A percentile compares a stretch with the other conserved stretches of the same genome.
Evolutionary conservation across 2,888 invertebrate species (phyloP).

Genomic region (Parascotia fuliginaria): DNA sequence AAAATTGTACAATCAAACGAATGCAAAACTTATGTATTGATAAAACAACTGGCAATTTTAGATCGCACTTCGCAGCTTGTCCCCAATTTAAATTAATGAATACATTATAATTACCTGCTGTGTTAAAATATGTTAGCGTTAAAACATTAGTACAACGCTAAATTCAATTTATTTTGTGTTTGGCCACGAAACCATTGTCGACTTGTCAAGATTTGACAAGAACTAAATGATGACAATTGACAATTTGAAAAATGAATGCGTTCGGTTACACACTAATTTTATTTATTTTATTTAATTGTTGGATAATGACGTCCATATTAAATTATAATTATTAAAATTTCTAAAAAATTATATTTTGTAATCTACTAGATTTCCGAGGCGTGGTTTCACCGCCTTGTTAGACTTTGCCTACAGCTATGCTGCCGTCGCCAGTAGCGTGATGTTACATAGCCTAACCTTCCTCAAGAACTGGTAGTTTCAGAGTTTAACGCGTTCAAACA

Average conservation of each 20-base stretch:
- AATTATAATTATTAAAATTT: not conserved
- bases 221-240: conserved; percentile 11
- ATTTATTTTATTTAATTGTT: not conserved
- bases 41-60: not conserved
- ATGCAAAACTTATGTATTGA: not conserved
- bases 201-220: conserved; percentile 43
- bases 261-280: too few relatives aligned
- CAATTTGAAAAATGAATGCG: conserved; percentile 15
- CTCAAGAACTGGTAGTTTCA: too few relatives aligned
- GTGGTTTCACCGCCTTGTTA: too few relatives aligned
- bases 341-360: too few relatives aligned
- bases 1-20: not conserved
- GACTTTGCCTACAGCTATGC: too few relatives aligned
- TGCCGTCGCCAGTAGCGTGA: too few relatives aligned
- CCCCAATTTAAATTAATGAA: not conserved
- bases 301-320: too few relatives aligned
- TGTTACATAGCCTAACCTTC: too few relatives aligned
- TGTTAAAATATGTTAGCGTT: conserved; percentile 3
- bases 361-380: too few relatives aligned
- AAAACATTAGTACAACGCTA: conserved; percentile 18
- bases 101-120: conserved; percentile 22
- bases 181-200: conserved; percentile 65
- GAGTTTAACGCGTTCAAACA: too few relatives aligned
- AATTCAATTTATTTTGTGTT: conserved; percentile 41
- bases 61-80: not conserved